Conservation (phyloP, 2,113 vertebrate species). For the Platanista minor region DNA sequence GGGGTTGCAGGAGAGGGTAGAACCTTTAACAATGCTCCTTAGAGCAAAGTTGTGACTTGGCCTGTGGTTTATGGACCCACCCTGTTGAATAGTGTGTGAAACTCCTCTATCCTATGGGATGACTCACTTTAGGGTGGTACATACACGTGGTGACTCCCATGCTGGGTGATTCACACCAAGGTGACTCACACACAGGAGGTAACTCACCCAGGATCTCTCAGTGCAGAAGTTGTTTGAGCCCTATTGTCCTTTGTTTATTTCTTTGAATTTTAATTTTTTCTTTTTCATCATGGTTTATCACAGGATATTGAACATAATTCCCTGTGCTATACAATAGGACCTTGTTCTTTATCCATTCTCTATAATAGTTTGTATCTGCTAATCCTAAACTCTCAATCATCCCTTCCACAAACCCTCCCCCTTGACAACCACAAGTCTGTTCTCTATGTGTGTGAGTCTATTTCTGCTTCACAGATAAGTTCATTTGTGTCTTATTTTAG, state of each 20-base stretch:
- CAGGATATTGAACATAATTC: no score
- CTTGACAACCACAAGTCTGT: not conserved
- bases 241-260: not conserved
- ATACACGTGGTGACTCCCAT: not conserved
- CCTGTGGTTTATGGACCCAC: not conserved
- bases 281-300: not conserved
- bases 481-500: not conserved
- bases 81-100: not conserved
- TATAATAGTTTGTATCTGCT: not conserved
- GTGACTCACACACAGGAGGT: not conserved
- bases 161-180: not conserved
- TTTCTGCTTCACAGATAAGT: not conserved
- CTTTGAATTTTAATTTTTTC: not conserved
- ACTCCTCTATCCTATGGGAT: not conserved
- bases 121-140: not conserved
- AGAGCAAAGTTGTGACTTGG: not conserved
- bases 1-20: not conserved
- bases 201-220: not conserved
- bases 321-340: not conserved
- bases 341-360: not conserved
- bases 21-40: not conserved
- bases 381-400: not conserved
- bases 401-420: not conserved
- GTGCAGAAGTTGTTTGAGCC: not conserved
- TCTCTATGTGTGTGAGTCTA: not conserved